Conservation (phyloP, 1,140 invertebrate species). For the Leptopilina clavipes region DNA sequence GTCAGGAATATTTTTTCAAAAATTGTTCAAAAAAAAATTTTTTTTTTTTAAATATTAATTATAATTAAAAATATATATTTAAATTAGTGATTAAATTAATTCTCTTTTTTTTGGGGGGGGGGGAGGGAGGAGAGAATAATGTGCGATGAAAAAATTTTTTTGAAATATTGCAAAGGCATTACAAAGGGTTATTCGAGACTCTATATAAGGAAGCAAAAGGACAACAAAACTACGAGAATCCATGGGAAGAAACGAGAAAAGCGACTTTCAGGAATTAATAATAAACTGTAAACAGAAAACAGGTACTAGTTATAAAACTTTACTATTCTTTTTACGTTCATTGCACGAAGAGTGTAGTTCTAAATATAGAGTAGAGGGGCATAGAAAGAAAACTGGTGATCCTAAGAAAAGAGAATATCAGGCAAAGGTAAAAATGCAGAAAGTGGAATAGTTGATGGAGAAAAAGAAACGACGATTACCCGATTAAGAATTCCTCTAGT, state of each 20-base stretch:
- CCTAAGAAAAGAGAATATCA: conserved; percentile 30
- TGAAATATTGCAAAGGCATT: no score
- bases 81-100: no score
- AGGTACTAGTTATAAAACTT: conserved; percentile 32
- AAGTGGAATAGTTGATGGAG: conserved; percentile 32
- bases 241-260: conserved; percentile 23
- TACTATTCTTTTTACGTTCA: conserved; percentile 33
- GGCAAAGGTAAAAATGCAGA: conserved; percentile 32
- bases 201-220: conserved; percentile 10
- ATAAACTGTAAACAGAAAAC: conserved; percentile 32
- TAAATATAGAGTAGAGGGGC: conserved; percentile 31
- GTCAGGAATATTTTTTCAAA: no score
- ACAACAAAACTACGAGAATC: conserved; percentile 8
- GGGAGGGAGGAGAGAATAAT: no score
- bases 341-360: conserved; percentile 22
- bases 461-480: conserved; percentile 34
- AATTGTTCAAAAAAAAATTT: no score
- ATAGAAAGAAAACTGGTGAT: conserved; percentile 32
- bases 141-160: no score
- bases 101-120: no score
- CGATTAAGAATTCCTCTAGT: conserved; percentile 35
- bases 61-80: no score
- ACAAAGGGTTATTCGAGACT: not conserved
- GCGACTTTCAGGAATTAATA: conserved; percentile 33
- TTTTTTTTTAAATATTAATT: no score